Base-by-base conservation (phyloP, 2,113 vertebrate species). In the Rattus rattus region DNA sequence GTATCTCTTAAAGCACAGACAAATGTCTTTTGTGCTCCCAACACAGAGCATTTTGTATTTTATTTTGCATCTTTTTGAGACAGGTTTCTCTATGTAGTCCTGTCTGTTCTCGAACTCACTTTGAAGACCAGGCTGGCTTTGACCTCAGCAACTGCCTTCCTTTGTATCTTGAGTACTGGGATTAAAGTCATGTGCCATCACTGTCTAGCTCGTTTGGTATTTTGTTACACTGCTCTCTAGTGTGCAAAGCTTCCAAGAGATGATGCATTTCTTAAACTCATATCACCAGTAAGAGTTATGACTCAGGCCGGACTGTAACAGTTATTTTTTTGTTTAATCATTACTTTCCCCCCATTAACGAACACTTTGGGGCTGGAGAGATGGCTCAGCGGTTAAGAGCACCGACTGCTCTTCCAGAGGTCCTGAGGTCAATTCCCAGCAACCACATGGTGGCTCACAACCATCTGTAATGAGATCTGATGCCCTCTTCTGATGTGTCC, bases 341-440 rank as follows among this genome's bases (percentile, higher is more conserved):
- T 28, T 80, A 87, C 70, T 96, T 95, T 39, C 81, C 2, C 69
- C 73, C 24, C 33, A 94, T 14, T 76, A 85, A 85, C 86, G 73
- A n/a, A 85, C 84, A 90, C 76, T 59, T 92, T 54, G 13, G 43
- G 43, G 43, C 3, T 43, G 43, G 43, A 43, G 43, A 43, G 43
- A 43, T 43, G 43, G 43, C 43, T 43, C 43, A 43, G 43, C 2
- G 43, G 43, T 43, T 43, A 43, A 43, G 43, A 43, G 43, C 43
- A 43, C 43, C 3, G 43, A 43, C 43, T 43, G 43, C 43, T 43
- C 43, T 43, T 43, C 43, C 43, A 43, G 43, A 43, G 43, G 43
- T 43, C 43, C 43, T 43, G 43, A 43, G 43, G 2, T 43, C 43
- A 43, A 43, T 43, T 43, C 43, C 43, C 43, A 43, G 43, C 43